Percentiles rank a stretch among this genome's conserved stretches.
phyloP scores from a whole-genome alignment of 2,797 vertebrate genomes.

The Chelidonichthys spinosus region DNA sequence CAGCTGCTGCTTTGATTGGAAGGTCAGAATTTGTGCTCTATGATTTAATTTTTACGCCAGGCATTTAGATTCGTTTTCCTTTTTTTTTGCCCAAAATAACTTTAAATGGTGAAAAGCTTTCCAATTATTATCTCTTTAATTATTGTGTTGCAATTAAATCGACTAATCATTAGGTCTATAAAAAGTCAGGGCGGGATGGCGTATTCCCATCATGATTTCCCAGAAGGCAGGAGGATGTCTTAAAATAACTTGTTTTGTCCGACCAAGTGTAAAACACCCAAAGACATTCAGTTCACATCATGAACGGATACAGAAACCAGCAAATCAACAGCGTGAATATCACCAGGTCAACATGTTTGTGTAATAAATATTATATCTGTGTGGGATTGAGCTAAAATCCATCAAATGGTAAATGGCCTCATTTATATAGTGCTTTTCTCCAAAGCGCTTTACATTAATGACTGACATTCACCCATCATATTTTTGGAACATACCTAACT shows the following conservation, averaged over 20 bases:
- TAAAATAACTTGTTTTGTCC: background rate
- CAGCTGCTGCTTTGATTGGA: background rate
- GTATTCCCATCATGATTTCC: background rate
- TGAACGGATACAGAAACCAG: background rate
- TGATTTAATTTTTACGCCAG: background rate
- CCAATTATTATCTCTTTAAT: background rate
- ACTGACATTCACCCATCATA: too few species aligned
- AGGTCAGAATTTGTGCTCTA: background rate
- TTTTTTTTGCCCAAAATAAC: background rate
- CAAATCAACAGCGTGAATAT: too few species aligned
- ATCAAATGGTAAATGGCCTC: too few species aligned
- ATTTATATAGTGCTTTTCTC: too few species aligned
- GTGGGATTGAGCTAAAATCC: too few species aligned
- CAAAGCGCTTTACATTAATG: too few species aligned
- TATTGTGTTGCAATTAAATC: background rate
- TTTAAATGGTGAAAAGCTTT: too few species aligned
- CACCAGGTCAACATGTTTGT: too few species aligned
- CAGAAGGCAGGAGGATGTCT: background rate
- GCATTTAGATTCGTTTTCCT: background rate
- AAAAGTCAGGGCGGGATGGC: background rate
- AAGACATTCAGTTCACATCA: background rate
- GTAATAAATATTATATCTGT: too few species aligned
- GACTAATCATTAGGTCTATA: background rate
- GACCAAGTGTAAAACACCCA: background rate
- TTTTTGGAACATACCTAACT: background rate